phyloP scores from a whole-genome alignment of 64 coral and sea anemone species.

The Pachyseris speciosa region DNA sequence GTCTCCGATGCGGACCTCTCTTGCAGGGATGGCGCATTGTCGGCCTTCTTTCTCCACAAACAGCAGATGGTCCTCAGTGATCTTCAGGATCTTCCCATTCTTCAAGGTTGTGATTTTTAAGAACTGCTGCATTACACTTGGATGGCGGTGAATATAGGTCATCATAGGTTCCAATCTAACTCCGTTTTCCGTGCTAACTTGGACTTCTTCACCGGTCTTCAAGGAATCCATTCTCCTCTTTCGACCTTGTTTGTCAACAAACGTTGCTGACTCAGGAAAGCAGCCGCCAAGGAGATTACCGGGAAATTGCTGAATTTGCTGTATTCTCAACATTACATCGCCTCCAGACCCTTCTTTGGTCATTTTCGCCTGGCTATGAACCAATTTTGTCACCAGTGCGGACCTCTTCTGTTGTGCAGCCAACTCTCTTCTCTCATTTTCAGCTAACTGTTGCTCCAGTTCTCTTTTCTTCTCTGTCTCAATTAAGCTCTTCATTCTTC shows the following conservation, averaged over 20 bases:
- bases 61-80: slow-evolving; percentile 21
- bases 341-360: neutral
- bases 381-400: neutral
- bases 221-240: slow-evolving; percentile 12
- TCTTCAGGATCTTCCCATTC: neutral
- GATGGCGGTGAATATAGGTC: neutral
- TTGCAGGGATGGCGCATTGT: slow-evolving; percentile 4
- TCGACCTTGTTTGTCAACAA: neutral
- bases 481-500: neutral
- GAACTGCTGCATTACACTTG: neutral
- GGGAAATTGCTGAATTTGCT: neutral
- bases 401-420: neutral
- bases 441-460: neutral
- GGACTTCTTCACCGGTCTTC: neutral
- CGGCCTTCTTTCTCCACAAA: slow-evolving; percentile 6
- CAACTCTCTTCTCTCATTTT: neutral
- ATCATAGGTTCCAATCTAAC: neutral
- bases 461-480: neutral
- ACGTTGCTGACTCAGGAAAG: neutral
- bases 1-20: neutral
- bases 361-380: neutral
- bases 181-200: neutral
- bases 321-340: neutral
- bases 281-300: neutral
- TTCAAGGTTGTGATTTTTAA: neutral